Evolutionary conservation across 2,888 invertebrate species (phyloP).

Genomic region (Pristionchus fissidentatus): DNA sequence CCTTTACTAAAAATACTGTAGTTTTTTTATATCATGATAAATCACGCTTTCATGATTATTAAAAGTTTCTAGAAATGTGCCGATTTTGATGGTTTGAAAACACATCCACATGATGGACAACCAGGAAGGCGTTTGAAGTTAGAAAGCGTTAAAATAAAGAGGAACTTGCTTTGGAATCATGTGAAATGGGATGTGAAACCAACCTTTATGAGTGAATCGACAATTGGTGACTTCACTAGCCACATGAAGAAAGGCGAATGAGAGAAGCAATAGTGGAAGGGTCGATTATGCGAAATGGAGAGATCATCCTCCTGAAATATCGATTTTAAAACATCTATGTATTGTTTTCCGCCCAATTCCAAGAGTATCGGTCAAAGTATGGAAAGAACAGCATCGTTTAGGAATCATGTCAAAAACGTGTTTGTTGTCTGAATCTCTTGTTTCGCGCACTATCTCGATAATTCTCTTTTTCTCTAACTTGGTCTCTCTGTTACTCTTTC

Average conservation of each 20-base stretch:
- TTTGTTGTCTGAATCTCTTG: no score
- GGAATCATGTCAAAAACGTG: neutral
- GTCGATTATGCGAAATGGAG: slow-evolving; percentile 55
- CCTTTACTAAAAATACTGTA: neutral
- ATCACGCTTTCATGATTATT: neutral
- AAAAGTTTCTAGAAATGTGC: neutral
- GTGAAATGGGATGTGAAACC: neutral
- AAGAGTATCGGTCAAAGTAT: neutral
- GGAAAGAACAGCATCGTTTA: neutral
- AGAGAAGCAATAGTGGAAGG: slow-evolving; percentile 73
- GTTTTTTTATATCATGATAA: neutral
- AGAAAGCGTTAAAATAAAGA: neutral
- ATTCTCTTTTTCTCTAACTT: no score
- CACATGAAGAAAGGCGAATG: slow-evolving; percentile 74
- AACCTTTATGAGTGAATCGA: slow-evolving; percentile 50
- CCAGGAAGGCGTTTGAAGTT: no score
- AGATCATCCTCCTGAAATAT: slow-evolving; percentile 57
- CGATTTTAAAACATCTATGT: neutral
- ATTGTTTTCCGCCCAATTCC: slow-evolving; percentile 45
- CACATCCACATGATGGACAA: no score
- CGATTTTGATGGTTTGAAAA: neutral
- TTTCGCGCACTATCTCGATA: no score
- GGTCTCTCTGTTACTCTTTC: no score
- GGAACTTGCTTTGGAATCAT: neutral
- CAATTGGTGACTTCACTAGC: slow-evolving; percentile 64